Evolutionary conservation across 2,113 vertebrate species (phyloP).

Genomic region (Empidonax alnorum): DNA sequence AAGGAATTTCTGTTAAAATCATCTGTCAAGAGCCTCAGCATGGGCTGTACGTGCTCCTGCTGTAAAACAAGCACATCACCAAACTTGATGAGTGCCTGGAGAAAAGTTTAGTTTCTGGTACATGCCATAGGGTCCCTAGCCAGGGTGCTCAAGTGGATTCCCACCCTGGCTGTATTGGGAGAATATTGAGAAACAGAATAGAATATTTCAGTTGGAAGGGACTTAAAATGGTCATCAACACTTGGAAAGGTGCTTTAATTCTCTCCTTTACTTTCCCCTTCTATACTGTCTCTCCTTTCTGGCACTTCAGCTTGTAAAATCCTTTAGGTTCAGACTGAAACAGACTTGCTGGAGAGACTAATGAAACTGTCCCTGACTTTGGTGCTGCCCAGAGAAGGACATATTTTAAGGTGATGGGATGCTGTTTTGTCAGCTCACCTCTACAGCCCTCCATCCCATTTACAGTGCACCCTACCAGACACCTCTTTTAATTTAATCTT

Average conservation of each 20-base stretch:
- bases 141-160: background rate
- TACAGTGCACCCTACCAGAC: background rate
- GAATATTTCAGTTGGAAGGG: background rate
- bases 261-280: background rate
- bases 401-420: background rate
- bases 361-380: background rate
- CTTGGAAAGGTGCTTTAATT: background rate
- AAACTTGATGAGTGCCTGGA: background rate
- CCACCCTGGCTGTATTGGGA: background rate
- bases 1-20: slow-evolving; percentile 52
- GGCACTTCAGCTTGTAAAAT: background rate
- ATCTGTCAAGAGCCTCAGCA: background rate
- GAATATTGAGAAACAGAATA: background rate
- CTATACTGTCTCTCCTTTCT: background rate
- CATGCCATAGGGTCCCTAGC: background rate
- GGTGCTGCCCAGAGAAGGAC: background rate
- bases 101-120: background rate
- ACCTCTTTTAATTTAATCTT: background rate
- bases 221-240: background rate
- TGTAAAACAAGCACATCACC: slow-evolving; percentile 5
- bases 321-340: background rate
- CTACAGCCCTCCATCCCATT: background rate
- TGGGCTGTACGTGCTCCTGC: slow-evolving; percentile 33
- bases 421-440: background rate
- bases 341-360: background rate